Conservation (phyloP, 2,113 vertebrate genomes). For the Mormyrus lacerda region DNA sequence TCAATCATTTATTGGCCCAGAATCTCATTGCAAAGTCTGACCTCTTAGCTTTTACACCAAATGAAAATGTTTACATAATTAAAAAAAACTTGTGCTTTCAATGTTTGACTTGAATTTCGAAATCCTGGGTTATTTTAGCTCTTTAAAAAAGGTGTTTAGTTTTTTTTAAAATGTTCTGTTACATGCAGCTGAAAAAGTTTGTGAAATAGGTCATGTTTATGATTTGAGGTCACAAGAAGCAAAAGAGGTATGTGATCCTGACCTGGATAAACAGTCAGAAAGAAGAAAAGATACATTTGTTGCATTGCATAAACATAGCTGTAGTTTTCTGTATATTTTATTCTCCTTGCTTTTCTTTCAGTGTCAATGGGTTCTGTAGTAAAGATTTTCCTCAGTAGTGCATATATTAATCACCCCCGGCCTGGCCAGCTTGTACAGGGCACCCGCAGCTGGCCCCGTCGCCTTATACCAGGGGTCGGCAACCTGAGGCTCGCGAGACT, state of each 20-base stretch:
- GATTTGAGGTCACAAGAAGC: background rate
- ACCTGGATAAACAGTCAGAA: background rate
- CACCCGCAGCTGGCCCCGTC: background rate
- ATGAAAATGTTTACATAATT: background rate
- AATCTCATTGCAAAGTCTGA: background rate
- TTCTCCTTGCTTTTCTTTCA: background rate
- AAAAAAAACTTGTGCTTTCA: background rate
- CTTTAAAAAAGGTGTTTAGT: background rate
- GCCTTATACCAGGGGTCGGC: too few species aligned
- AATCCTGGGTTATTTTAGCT: background rate
- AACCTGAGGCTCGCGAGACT: too few species aligned
- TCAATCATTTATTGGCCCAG: background rate
- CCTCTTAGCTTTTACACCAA: background rate
- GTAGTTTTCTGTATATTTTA: background rate
- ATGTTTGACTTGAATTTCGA: background rate
- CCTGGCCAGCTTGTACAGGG: background rate
- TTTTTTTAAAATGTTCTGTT: background rate
- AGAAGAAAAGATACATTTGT: too few species aligned
- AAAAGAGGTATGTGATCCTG: background rate
- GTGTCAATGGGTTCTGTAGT: background rate
- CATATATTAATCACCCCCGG: background rate
- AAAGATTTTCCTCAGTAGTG: background rate
- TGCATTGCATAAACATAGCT: too few species aligned
- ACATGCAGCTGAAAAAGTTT: background rate
- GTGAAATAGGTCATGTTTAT: background rate